A percentile compares a stretch with the other conserved stretches of the same genome.
Conservation (phyloP, 2,888 invertebrate species). For the Luffia ferchaultella region DNA sequence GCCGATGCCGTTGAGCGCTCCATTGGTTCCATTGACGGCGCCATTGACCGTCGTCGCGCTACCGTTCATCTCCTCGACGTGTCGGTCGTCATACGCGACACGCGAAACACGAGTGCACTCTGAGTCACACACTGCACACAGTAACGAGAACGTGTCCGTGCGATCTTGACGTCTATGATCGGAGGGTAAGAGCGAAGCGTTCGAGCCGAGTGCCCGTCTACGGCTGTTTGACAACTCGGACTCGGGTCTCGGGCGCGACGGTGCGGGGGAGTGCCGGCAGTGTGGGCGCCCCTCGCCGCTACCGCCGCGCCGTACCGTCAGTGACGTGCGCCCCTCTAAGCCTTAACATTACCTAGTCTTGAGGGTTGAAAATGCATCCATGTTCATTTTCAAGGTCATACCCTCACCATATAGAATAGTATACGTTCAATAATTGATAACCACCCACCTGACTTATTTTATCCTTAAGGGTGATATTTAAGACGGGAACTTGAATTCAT, state of each 20-base stretch:
- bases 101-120: slow-evolving; percentile 13
- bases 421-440: no score
- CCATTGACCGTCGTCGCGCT: slow-evolving; percentile 60
- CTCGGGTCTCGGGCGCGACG: slow-evolving; percentile 15
- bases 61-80: slow-evolving; percentile 61
- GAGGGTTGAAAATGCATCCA: slow-evolving; percentile 60
- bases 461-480: no score
- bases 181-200: slow-evolving; percentile 31
- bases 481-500: no score
- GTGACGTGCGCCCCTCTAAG: not conserved
- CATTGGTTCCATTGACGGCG: slow-evolving; percentile 56
- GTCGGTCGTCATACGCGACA: slow-evolving; percentile 48
- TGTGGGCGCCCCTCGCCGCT: slow-evolving; percentile 23
- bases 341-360: slow-evolving; percentile 4
- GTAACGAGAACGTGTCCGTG: slow-evolving; percentile 11
- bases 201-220: slow-evolving; percentile 58
- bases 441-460: no score
- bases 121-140: not conserved
- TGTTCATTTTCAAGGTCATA: slow-evolving; percentile 49
- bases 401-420: slow-evolving; percentile 17
- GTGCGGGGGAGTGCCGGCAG: slow-evolving; percentile 37
- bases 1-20: slow-evolving; percentile 50
- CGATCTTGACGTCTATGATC: slow-evolving; percentile 38
- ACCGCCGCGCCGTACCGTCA: slow-evolving; percentile 19
- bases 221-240: slow-evolving; percentile 62